Conservation (phyloP, 2,888 invertebrate species). For the Petrolisthes manimaculis region DNA sequence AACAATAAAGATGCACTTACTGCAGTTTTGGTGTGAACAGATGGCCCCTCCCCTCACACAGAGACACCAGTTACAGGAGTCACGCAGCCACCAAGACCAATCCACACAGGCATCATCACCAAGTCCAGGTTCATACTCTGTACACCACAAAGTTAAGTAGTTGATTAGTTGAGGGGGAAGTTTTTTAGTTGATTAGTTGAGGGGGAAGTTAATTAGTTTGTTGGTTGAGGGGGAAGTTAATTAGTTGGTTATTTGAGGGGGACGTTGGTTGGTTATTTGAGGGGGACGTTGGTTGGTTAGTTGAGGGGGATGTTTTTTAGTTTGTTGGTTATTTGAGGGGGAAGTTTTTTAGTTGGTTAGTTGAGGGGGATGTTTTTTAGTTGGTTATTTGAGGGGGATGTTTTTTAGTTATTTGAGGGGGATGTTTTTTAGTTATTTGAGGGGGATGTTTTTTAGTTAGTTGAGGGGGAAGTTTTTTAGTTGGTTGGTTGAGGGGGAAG, state of each 20-base stretch:
- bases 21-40: constrained; percentile 25
- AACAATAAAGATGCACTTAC: too few relatives aligned
- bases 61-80: constrained; percentile 40
- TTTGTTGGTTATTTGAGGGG: too few relatives aligned
- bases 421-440: too few relatives aligned
- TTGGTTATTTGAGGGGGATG: too few relatives aligned
- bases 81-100: constrained; percentile 38
- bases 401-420: too few relatives aligned
- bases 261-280: too few relatives aligned
- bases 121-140: background rate
- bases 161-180: background rate
- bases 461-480: background rate
- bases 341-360: too few relatives aligned
- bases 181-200: background rate
- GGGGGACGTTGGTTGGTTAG: too few relatives aligned
- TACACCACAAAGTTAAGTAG: background rate
- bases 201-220: background rate
- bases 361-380: too few relatives aligned
- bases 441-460: too few relatives aligned
- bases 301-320: too few relatives aligned
- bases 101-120: constrained; percentile 21
- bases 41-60: constrained; percentile 32
- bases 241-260: too few relatives aligned
- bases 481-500: background rate
- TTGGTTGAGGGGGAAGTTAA: background rate